Base-by-base conservation (phyloP, 2,113 vertebrate genomes). In the human (Homo sapiens) region DNA sequence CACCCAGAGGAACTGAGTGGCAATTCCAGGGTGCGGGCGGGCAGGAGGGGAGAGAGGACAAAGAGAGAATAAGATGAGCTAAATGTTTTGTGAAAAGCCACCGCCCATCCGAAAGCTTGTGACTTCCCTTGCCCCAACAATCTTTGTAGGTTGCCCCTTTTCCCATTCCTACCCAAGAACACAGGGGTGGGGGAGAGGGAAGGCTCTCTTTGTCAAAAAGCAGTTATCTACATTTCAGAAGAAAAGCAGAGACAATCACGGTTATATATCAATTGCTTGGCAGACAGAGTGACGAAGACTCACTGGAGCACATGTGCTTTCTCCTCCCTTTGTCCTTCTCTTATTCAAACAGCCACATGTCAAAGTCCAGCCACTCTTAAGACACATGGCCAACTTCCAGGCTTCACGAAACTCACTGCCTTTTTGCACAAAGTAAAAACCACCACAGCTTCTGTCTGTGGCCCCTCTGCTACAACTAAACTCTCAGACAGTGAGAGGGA, bases 401-500 rank as follows among this genome's bases (percentile, higher is more conserved):
- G 61, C 38, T 59, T 59, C 72, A 18, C 1, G n/a, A 95, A 88
- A 72, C 55, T 2, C 12, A 23, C 76, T 55, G 78, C 57, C 86
- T 84, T 83, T 89, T 23, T n/a, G n/a, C 84, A 96, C 90, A 94
- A 93, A 84, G 94, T 84, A 50, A 57, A 83, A 95, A 90, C 70
- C 16, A 72, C 88, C 89, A 45, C 40, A 23, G 96, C 87, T 57
- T 81, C 79, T 52, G 79, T 66, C 11, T 59, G 82, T 6, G 84
- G 93, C 92, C 87, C 66, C 73, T 4, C 1, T 7, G 72, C 55
- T 30, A 68, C 10, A 38, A 61, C 70, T 57, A 35, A 59, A 70
- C 93, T 91, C 70, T 64, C 16, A 52, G 76, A 95, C 57, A 94
- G 95, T 84, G 61, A 94, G 89, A 90, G 96, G 95, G 87, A 85